Evolutionary conservation across 2,113 vertebrate species (phyloP), one percentile per base, ranked within the genome.

Genomic region (Psilopsiagon aymara): DNA sequence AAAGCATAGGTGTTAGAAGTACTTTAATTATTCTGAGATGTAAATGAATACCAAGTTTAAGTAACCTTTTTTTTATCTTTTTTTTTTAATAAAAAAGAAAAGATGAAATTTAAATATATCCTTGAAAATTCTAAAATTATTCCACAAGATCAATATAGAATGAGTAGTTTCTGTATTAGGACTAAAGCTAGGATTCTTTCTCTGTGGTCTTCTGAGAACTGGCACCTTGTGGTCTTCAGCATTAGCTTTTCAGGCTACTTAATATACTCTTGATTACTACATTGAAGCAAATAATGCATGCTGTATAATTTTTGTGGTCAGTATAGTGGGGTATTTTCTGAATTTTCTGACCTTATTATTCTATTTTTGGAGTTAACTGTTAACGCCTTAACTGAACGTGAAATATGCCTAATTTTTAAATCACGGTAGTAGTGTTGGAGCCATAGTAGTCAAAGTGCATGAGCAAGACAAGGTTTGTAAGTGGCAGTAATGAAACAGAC

Each of bases 231-330:
- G 11, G 92, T 46, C 53, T 41, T 95, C 69, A 51, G 10, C 20
- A 24, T 28, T 86, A 90, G 70, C 75, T 95, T 97, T 92, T 95
- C 41, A 57, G 44, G 63, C 25, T 90, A 35, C 63, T 92, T 90
- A 92, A 68, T 15, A 31, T 43, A 35, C 15, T 74, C 13, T 59
- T 49, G 21, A 47, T 76, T 7, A 31, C 39, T 59, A 37, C 18
- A 51, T 7, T 41, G 71, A 55, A 80, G 28, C 9, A 80, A 51
- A 47, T 67, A 71, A 44, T 37, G 19, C 14, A 63, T 1, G 0
- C 8, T 49, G 9, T 47, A 25, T 60, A 64, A 62, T 4, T 71
- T 86, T 46, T 63, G 6, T 71, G 10, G 18, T 53, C 29, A 84
- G 13, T 7, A 35, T n/a, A 69, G 25, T 37, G 19, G 0, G 0